A percentile compares a stretch with the other conserved stretches of the same genome.
phyloP scores from a whole-genome alignment of 2,113 vertebrate species.

The Enhydra lutris region DNA sequence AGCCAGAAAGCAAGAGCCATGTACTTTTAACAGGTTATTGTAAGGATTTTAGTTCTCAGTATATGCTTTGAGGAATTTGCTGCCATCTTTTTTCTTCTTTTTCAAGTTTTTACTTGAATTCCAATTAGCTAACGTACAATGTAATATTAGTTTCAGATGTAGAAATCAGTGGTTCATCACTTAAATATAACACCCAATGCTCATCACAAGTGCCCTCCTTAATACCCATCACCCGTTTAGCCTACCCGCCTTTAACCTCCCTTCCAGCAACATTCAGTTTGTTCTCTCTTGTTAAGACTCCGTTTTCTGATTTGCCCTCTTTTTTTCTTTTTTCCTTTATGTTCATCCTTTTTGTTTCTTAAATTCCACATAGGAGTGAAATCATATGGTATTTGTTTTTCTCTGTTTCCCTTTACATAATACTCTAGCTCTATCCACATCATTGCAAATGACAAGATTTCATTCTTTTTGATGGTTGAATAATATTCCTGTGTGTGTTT shows the following conservation, averaged over 20 bases:
- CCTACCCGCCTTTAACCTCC: not conserved
- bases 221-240: not conserved
- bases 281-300: not conserved
- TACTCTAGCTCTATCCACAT: too few relatives aligned
- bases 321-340: too few relatives aligned
- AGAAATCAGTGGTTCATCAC: not conserved
- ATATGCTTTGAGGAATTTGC: not conserved
- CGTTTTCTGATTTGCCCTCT: not conserved
- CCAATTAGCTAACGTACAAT: not conserved
- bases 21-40: not conserved
- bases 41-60: conserved; percentile 25
- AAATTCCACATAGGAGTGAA: too few relatives aligned
- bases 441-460: too few relatives aligned
- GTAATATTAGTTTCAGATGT: not conserved
- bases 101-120: not conserved
- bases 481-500: too few relatives aligned
- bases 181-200: not conserved
- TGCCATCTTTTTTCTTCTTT: not conserved
- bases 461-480: too few relatives aligned
- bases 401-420: too few relatives aligned
- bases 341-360: not conserved
- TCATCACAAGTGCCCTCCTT: not conserved
- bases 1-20: not conserved
- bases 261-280: not conserved
- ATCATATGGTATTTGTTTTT: too few relatives aligned